Percentiles rank a stretch among this genome's conserved stretches.
These are phyloP conservation scores for Gallirallus australis DNA, from an alignment of 2,797 vertebrate species.

Conservation along the genomic window DNA sequence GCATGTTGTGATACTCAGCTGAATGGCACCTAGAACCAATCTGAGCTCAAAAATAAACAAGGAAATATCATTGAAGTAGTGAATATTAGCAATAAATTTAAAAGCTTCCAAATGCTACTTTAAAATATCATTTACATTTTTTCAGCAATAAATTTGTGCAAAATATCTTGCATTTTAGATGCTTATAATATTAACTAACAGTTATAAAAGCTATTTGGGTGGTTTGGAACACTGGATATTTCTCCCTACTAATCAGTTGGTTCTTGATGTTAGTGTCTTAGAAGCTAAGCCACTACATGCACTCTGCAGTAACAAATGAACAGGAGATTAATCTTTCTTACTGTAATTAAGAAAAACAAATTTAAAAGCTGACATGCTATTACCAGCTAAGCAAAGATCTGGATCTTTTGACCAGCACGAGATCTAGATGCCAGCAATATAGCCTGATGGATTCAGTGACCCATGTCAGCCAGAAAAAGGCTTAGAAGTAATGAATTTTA, in stretches of 20 bases:
- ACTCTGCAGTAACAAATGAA: not conserved
- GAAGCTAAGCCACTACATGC: not conserved
- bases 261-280: not conserved
- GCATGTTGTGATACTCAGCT: not conserved
- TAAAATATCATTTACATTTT: not conserved
- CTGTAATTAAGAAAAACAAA: not conserved
- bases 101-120: not conserved
- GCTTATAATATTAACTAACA: not conserved
- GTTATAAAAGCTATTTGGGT: not conserved
- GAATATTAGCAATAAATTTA: not conserved
- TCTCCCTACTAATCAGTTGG: not conserved
- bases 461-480: not conserved
- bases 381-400: not conserved
- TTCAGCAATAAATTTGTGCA: not conserved
- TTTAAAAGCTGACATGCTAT: not conserved
- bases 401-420: not conserved
- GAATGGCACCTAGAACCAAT: not conserved
- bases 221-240: not conserved
- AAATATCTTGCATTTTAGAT: not conserved
- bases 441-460: not conserved
- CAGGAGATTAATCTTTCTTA: not conserved
- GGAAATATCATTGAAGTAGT: not conserved
- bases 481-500: not conserved
- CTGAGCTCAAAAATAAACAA: not conserved
- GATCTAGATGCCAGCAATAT: not conserved